Evolutionary conservation across 2,113 vertebrate genomes (phyloP).

Genomic region (Pungitius pungitius): DNA sequence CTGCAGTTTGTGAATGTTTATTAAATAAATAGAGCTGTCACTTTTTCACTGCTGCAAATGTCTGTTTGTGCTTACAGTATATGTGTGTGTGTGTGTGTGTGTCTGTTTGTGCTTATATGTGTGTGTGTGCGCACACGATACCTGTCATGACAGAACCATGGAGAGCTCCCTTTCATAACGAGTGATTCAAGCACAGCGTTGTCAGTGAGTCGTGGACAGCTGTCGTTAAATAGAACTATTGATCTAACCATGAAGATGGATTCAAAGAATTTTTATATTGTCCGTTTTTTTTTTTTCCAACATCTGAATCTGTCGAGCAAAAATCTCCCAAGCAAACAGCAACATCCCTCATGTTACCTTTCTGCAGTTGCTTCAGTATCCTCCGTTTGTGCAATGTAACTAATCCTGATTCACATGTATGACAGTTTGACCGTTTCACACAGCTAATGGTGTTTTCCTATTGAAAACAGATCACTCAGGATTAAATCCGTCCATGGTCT

Average conservation of each 20-base stretch:
- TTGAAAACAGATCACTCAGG: slow-evolving; percentile 51
- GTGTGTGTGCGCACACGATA: neutral
- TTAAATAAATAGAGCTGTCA: neutral
- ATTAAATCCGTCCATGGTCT: slow-evolving; percentile 52
- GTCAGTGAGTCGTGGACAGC: slow-evolving; percentile 69
- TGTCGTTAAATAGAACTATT: slow-evolving; percentile 59
- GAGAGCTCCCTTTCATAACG: slow-evolving; percentile 65
- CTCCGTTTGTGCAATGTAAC: slow-evolving; percentile 10
- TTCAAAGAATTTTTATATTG: slow-evolving; percentile 20
- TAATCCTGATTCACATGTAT: slow-evolving; percentile 1
- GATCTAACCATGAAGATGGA: slow-evolving; percentile 19
- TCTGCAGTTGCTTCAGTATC: slow-evolving; percentile 10
- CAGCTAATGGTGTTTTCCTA: slow-evolving; percentile 47
- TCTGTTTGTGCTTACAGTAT: too few species aligned
- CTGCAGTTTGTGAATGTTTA: neutral
- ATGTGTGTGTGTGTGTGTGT: neutral
- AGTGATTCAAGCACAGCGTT: slow-evolving; percentile 70
- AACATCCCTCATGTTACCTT: slow-evolving; percentile 2
- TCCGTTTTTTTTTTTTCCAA: slow-evolving; percentile 30
- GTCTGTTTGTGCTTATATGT: neutral
- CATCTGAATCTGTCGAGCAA: slow-evolving; percentile 14
- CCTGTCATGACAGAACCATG: slow-evolving; percentile 31
- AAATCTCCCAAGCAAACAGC: slow-evolving; percentile 1
- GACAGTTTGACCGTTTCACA: slow-evolving; percentile 33
- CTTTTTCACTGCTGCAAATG: neutral